These are phyloP conservation scores for Brenthis daphne DNA, from an alignment of 2,888 invertebrate species.

Conservation along the genomic window DNA sequence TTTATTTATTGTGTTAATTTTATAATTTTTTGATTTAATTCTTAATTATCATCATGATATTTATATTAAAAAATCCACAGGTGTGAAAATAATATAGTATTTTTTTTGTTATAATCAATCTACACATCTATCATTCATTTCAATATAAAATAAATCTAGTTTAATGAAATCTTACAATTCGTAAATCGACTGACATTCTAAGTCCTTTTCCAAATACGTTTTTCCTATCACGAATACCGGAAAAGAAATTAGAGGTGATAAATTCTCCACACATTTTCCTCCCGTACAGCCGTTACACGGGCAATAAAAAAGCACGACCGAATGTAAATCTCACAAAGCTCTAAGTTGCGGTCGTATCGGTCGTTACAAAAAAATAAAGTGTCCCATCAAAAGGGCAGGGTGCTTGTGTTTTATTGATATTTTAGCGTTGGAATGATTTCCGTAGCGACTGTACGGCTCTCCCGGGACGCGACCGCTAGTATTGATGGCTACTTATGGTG, in stretches of 20 bases:
- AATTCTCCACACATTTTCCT: slow-evolving; percentile 47
- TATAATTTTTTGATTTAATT: too few relatives aligned
- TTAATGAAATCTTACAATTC: not conserved
- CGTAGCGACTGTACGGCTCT: slow-evolving; percentile 69
- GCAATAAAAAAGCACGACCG: slow-evolving; percentile 71
- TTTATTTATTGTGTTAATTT: too few relatives aligned
- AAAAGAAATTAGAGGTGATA: slow-evolving; percentile 29
- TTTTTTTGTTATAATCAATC: too few relatives aligned
- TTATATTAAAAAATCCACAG: not conserved
- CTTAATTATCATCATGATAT: not conserved
- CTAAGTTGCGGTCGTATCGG: slow-evolving; percentile 56
- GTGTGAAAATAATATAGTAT: too few relatives aligned
- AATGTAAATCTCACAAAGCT: slow-evolving; percentile 69
- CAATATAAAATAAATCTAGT: not conserved
- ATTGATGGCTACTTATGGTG: slow-evolving; percentile 63
- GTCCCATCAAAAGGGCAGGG: slow-evolving; percentile 73
- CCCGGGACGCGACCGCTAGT: slow-evolving; percentile 67
- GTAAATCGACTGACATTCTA: not conserved
- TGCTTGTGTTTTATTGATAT: slow-evolving; percentile 81
- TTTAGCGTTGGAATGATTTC: slow-evolving; percentile 79
- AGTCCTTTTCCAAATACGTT: slow-evolving; percentile 15
- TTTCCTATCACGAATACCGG: slow-evolving; percentile 6
- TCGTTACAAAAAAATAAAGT: slow-evolving; percentile 72
- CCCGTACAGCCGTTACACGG: slow-evolving; percentile 53
- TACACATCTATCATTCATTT: too few relatives aligned